These are phyloP conservation scores for Perizoma flavofasciatum DNA, from an alignment of 2,888 invertebrate genomes.

Conservation along the genomic window DNA sequence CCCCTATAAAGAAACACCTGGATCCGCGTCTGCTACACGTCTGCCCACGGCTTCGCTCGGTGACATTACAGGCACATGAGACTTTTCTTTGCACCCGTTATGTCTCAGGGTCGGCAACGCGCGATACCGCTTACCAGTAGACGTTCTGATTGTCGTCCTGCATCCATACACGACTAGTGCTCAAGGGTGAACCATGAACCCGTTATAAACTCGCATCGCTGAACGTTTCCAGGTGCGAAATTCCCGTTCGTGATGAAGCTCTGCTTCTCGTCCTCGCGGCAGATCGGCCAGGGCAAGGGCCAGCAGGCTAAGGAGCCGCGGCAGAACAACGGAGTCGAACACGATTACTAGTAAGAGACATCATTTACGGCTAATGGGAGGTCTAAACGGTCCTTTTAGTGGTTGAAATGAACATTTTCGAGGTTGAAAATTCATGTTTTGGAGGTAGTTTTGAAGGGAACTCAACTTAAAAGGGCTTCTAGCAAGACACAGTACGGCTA, in stretches of 20 bases:
- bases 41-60: too few species aligned
- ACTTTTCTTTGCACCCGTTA: too few species aligned
- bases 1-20: too few species aligned
- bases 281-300: conserved; percentile 79
- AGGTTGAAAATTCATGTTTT: conserved; percentile 14
- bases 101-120: too few species aligned
- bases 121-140: too few species aligned
- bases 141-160: too few species aligned
- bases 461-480: too few species aligned
- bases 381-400: background rate
- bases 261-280: conserved; percentile 94
- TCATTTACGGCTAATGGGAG: conserved; percentile 1
- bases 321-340: conserved; percentile 72
- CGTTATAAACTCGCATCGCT: background rate
- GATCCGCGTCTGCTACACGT: too few species aligned
- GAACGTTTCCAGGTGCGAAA: conserved; percentile 92
- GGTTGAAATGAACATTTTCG: background rate
- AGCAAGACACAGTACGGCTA: too few species aligned
- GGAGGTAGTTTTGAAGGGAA: background rate
- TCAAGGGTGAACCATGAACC: too few species aligned
- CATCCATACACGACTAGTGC: too few species aligned
- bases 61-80: too few species aligned
- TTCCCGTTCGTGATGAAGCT: conserved; percentile 99
- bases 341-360: conserved; percentile 76
- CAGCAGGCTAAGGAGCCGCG: conserved; percentile 59